phyloP scores from a whole-genome alignment of 2,113 vertebrate species.

The Trochalopteron elliotii region DNA sequence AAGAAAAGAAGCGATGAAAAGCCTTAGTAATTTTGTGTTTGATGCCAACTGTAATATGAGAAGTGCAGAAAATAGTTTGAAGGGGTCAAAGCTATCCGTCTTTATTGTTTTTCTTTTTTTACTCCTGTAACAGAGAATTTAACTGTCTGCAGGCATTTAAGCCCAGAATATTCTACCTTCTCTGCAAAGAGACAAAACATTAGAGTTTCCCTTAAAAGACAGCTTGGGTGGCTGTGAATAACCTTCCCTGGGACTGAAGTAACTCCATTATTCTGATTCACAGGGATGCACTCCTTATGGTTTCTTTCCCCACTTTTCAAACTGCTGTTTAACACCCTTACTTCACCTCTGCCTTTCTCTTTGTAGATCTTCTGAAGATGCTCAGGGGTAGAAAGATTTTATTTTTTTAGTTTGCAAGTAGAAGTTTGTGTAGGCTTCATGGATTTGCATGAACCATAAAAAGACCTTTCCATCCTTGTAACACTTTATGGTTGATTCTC shows the following conservation, averaged over 20 bases:
- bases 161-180: not conserved
- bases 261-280: not conserved
- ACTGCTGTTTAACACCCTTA: not conserved
- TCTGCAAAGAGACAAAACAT: not conserved
- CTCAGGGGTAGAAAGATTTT: not conserved
- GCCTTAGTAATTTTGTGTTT: not conserved
- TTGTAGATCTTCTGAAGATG: not conserved
- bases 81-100: not conserved
- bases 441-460: not conserved
- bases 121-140: not conserved
- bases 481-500: not conserved
- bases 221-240: not conserved
- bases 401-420: not conserved
- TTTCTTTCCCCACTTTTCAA: not conserved
- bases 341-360: not conserved
- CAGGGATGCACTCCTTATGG: not conserved
- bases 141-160: not conserved
- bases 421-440: not conserved
- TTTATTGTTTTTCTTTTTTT: not conserved
- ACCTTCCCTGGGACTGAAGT: not conserved
- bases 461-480: not conserved
- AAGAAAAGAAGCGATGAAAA: not conserved
- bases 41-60: slow-evolving; percentile 9
- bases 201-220: not conserved
- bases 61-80: slow-evolving; percentile 34